Evolutionary conservation across 2,888 invertebrate genomes (phyloP).

Genomic region (Carpatolechia fugitivella): DNA sequence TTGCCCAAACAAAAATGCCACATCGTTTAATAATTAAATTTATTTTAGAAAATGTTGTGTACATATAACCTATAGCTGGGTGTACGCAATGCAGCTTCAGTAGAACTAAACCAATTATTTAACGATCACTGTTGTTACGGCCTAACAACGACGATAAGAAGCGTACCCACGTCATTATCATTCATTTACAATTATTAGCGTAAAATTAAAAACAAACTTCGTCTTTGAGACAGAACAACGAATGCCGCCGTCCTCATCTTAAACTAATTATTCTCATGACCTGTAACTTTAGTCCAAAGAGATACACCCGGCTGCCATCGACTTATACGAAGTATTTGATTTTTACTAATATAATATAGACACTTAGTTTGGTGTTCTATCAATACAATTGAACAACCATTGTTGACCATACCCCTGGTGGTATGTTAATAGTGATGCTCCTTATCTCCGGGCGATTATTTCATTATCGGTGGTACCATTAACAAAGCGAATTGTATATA

Average conservation of each 20-base stretch:
- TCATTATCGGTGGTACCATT: too few species aligned
- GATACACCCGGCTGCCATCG: too few species aligned
- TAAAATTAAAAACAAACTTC: conserved; percentile 8
- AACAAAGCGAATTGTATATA: too few species aligned
- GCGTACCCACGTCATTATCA: not conserved
- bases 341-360: too few species aligned
- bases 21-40: conserved; percentile 43
- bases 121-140: conserved; percentile 34
- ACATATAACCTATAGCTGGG: conserved; percentile 66
- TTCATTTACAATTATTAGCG: not conserved
- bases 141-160: conserved; percentile 19
- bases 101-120: conserved; percentile 36
- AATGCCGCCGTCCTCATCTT: not conserved
- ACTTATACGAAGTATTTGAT: too few species aligned
- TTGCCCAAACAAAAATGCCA: conserved; percentile 16
- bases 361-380: too few species aligned
- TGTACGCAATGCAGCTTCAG: conserved; percentile 47
- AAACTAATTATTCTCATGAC: too few species aligned
- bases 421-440: too few species aligned
- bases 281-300: too few species aligned
- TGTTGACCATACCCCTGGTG: too few species aligned
- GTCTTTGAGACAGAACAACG: conserved; percentile 7
- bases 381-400: too few species aligned
- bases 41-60: conserved; percentile 69
- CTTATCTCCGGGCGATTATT: too few species aligned